Base-by-base conservation (phyloP, 2,888 invertebrate genomes). In the Morpho helenor region DNA sequence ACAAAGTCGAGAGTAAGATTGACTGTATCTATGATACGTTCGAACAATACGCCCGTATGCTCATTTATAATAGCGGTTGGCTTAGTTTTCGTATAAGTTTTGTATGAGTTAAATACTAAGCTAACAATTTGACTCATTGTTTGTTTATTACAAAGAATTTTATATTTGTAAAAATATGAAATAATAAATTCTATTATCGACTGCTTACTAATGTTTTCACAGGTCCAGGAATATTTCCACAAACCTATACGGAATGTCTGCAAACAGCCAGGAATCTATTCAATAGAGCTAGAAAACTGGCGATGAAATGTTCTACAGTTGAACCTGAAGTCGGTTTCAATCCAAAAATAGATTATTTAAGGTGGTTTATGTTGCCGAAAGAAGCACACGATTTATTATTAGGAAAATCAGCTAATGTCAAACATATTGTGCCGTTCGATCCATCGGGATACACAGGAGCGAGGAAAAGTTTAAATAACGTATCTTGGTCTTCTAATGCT, bases 281-380 rank as follows among this genome's bases (percentile, higher is more conserved):
- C 76, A 94, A 93, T 69, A 92, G 94, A 71, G 94, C 96, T 1
- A 89, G 95, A 75, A 95, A 95, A 87, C 91, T 94, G 74, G 95
- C 95, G 22, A 94, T 94, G 85, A 92, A 95, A 69, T 94, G 93
- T 68, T 93, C 94, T 8, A 91, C 94, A 56, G 93, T 94, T 39
- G 96, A 97, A 75, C 95, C 95, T 66, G 93, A 93, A 66, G 92
- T 94, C 23, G 90, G 92, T 66, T 96, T 97, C 73, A 94, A 94
- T 69, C 89, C 91, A 9, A 91, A 93, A 49, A 93, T 94, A 48
- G 94, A 95, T 66, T 91, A 92, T 56, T 85, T 97, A 9, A 92
- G 97, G 62, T 98, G 97, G 97, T 98, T 97, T 82, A 94, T 97
- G 92, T 81, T 97, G 54, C 97, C 97, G 0, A 95, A 95, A 74